Conservation (phyloP, 2,797 vertebrate genomes). For the Petrocephalus sullivani region DNA sequence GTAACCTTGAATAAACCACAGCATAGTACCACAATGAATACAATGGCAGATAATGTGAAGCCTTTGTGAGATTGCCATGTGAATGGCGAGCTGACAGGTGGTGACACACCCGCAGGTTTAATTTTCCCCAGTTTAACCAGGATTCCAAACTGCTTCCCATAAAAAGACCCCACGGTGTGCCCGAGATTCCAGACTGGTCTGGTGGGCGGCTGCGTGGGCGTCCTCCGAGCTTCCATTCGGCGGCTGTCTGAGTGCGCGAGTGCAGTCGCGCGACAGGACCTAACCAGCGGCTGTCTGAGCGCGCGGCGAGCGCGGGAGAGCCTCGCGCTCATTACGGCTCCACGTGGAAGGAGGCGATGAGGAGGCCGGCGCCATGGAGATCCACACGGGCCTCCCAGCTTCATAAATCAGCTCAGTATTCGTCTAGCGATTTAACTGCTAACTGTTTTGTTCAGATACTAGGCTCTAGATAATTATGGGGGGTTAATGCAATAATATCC, state of each 20-base stretch:
- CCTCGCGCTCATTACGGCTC: background rate
- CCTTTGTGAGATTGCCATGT: background rate
- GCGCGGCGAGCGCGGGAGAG: background rate
- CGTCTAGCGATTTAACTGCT: background rate
- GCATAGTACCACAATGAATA: background rate
- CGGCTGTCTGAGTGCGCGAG: background rate
- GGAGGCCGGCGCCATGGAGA: background rate
- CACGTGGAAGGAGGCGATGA: background rate
- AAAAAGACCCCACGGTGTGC: background rate
- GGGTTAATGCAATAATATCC: background rate
- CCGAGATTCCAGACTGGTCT: background rate
- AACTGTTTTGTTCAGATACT: background rate
- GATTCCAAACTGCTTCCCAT: background rate
- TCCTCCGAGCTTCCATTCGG: background rate
- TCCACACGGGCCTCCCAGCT: no score
- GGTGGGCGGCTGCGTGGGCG: background rate
- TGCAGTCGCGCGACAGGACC: background rate
- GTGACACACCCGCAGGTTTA: no score
- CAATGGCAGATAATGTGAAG: background rate
- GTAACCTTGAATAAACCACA: background rate
- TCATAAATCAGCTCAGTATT: no score
- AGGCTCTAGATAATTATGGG: background rate
- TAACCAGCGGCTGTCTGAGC: background rate
- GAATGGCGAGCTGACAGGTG: background rate
- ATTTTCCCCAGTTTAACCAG: background rate